These are phyloP conservation scores for Hipparchia sbordonii DNA, from an alignment of 2,888 invertebrate species.

Conservation along the genomic window DNA sequence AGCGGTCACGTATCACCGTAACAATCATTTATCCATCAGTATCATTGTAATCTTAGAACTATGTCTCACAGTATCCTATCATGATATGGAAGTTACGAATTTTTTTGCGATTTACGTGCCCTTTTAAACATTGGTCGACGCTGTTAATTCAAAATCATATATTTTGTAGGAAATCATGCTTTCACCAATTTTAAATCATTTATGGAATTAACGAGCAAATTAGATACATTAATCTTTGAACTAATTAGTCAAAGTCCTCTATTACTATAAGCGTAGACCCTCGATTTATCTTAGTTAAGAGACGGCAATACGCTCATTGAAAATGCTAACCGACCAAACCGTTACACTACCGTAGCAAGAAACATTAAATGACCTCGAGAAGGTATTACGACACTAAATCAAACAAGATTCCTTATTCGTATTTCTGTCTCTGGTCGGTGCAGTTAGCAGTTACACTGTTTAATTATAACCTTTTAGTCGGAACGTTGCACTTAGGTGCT, in stretches of 20 bases:
- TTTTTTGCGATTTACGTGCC: no score
- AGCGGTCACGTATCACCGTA: background rate
- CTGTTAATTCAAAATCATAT: no score
- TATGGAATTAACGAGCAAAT: background rate
- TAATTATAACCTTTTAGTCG: conserved; percentile 33
- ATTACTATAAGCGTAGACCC: background rate
- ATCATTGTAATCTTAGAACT: no score
- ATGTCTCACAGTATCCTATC: no score
- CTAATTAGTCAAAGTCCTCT: background rate
- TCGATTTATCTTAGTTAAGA: conserved; percentile 8
- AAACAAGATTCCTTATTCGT: conserved; percentile 31
- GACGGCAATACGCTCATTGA: conserved; percentile 16
- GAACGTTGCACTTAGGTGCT: conserved; percentile 38
- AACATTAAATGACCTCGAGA: conserved; percentile 28
- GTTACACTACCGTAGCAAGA: conserved; percentile 24
- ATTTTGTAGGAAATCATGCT: background rate
- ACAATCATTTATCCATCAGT: no score
- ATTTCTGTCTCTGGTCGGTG: conserved; percentile 26
- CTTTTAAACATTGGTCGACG: no score
- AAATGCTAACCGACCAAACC: conserved; percentile 19
- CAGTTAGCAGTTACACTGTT: conserved; percentile 24
- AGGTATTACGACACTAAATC: conserved; percentile 30
- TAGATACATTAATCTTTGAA: background rate
- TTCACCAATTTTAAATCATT: background rate
- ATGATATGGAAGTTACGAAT: no score